A percentile compares a stretch with the other conserved stretches of the same genome.
phyloP scores from a whole-genome alignment of 2,888 invertebrate species.

The Gonocerus acuteangulatus region DNA sequence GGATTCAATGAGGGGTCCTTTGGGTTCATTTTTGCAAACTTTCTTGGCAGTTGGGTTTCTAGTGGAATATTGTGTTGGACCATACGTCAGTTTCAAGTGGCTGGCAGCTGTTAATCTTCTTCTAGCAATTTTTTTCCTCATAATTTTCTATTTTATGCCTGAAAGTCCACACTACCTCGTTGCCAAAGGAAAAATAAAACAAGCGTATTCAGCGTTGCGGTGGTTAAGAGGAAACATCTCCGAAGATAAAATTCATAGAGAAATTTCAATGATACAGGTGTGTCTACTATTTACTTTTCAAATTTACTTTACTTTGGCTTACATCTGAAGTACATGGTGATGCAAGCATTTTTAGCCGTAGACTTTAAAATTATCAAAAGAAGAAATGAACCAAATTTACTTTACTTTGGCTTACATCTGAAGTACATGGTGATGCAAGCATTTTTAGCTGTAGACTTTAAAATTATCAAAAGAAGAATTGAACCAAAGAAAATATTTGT shows the following conservation, averaged over 20 bases:
- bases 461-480: too few species aligned
- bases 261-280: not conserved
- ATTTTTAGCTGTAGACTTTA: too few species aligned
- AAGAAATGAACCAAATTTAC: too few species aligned
- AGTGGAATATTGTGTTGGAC: conserved; percentile 22
- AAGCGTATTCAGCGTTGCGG: not conserved
- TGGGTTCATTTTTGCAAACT: conserved; percentile 5
- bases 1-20: conserved; percentile 10
- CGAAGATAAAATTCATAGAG: not conserved
- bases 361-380: too few species aligned
- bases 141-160: conserved; percentile 3
- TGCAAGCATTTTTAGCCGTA: too few species aligned
- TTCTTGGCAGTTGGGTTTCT: conserved; percentile 23
- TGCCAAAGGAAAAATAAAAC: not conserved
- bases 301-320: too few species aligned
- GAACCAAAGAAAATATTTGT: too few species aligned
- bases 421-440: too few species aligned
- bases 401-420: too few species aligned
- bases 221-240: not conserved
- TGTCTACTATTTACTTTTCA: too few species aligned
- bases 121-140: not conserved
- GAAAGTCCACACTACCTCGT: conserved; percentile 4
- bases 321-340: too few species aligned
- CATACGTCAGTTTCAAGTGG: conserved; percentile 7
- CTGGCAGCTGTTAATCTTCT: not conserved